These are phyloP conservation scores for Eupithecia insigniata DNA, from an alignment of 2,888 invertebrate genomes.

Conservation along the genomic window DNA sequence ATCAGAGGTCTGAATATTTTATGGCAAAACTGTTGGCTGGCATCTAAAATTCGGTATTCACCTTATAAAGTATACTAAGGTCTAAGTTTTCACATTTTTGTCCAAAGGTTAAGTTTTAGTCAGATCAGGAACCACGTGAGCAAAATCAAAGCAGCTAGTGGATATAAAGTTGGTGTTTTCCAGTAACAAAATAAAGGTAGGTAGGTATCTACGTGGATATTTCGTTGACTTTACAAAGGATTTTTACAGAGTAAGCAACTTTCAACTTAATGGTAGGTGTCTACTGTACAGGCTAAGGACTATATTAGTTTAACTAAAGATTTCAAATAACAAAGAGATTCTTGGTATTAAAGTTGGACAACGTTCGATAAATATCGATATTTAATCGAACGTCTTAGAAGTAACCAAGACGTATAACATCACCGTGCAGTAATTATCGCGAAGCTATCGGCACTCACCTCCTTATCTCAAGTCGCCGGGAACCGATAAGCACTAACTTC, in stretches of 20 bases:
- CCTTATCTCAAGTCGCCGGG: constrained; percentile 73
- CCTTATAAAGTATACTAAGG: too few relatives aligned
- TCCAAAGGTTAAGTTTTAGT: not conserved
- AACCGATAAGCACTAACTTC: constrained; percentile 67
- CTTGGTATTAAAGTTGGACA: not conserved
- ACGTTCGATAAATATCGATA: not conserved
- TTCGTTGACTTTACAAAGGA: not conserved
- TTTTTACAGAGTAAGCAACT: not conserved
- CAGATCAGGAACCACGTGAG: not conserved
- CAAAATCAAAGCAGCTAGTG: not conserved
- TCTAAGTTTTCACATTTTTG: too few relatives aligned
- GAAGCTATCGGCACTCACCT: constrained; percentile 82
- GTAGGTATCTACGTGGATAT: not conserved
- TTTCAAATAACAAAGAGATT: not conserved
- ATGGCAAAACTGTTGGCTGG: too few relatives aligned
- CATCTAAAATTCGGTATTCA: too few relatives aligned
- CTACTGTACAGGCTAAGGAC: not conserved
- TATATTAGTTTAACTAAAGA: not conserved
- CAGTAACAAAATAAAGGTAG: not conserved
- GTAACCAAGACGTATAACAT: constrained; percentile 27
- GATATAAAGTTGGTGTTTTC: not conserved
- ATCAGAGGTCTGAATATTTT: too few relatives aligned
- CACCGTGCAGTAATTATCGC: constrained; percentile 62
- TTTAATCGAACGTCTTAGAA: constrained; percentile 17
- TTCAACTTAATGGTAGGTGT: not conserved